Conservation (phyloP, 1,140 invertebrate species). For the Aphaenogaster ashmeadi region DNA sequence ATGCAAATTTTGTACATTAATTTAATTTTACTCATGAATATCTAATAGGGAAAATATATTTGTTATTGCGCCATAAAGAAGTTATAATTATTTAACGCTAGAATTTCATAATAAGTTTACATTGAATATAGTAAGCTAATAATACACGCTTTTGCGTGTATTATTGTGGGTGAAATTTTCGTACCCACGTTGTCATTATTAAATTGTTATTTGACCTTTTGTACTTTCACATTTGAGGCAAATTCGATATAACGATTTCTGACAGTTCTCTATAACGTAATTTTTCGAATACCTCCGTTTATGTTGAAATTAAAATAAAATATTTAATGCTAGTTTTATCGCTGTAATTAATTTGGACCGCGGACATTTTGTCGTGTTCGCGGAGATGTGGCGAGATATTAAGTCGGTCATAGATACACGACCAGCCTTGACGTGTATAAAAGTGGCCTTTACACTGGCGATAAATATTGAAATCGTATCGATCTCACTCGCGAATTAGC, state of each 20-base stretch:
- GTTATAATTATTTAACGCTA: conserved; percentile 18
- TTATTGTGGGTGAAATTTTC: not conserved
- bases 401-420: conserved; percentile 45
- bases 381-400: conserved; percentile 28
- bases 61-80: not conserved
- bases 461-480: conserved; percentile 56
- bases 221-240: not conserved
- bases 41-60: conserved; percentile 20
- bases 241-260: not conserved
- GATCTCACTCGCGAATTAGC: conserved; percentile 17
- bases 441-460: conserved; percentile 41
- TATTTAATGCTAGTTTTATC: not conserved
- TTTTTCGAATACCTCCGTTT: not conserved
- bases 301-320: conserved; percentile 5
- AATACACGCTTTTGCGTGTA: not conserved
- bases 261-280: not conserved
- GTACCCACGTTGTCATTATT: not conserved
- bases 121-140: not conserved
- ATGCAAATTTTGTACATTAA: not conserved
- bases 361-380: not conserved
- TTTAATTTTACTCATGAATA: conserved; percentile 21
- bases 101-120: conserved; percentile 35
- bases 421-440: conserved; percentile 39
- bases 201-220: conserved; percentile 28
- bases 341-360: conserved; percentile 11